Evolutionary conservation across 2,113 vertebrate species (phyloP).

Genomic region (Gavialis gangeticus): DNA sequence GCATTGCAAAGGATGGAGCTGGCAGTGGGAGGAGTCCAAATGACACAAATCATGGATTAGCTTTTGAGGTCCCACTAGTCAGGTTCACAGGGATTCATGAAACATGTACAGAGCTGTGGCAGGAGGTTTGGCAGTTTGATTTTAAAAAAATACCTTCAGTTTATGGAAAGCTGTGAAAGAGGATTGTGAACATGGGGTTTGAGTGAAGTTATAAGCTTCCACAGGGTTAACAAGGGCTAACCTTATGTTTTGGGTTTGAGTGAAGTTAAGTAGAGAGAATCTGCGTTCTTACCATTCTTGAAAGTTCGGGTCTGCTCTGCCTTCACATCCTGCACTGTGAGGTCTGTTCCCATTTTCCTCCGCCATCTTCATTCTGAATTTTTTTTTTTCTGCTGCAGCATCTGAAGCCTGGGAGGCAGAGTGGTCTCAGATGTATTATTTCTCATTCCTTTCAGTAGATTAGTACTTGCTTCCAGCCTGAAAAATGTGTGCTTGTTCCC

Average conservation of each 20-base stretch:
- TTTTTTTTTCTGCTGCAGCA: neutral
- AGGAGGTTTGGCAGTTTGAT: neutral
- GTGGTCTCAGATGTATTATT: neutral
- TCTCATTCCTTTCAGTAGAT: neutral
- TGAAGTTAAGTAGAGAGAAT: neutral
- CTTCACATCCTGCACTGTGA: neutral
- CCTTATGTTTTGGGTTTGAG: neutral
- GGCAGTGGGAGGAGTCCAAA: neutral
- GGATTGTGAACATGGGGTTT: neutral
- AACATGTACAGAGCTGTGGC: neutral
- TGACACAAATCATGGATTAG: neutral
- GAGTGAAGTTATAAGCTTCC: neutral
- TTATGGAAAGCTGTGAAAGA: conserved; percentile 1
- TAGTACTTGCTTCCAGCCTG: neutral
- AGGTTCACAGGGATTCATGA: neutral
- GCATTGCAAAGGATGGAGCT: neutral
- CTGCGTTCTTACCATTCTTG: neutral
- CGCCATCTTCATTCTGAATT: neutral
- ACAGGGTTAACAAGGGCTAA: no score
- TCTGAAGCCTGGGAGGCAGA: neutral
- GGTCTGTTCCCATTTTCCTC: neutral
- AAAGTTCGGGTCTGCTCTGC: neutral
- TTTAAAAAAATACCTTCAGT: neutral
- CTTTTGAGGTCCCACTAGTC: neutral
- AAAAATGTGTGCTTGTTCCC: neutral